phyloP scores from a whole-genome alignment of 2,797 vertebrate species.

The Sitta carolinensis region DNA sequence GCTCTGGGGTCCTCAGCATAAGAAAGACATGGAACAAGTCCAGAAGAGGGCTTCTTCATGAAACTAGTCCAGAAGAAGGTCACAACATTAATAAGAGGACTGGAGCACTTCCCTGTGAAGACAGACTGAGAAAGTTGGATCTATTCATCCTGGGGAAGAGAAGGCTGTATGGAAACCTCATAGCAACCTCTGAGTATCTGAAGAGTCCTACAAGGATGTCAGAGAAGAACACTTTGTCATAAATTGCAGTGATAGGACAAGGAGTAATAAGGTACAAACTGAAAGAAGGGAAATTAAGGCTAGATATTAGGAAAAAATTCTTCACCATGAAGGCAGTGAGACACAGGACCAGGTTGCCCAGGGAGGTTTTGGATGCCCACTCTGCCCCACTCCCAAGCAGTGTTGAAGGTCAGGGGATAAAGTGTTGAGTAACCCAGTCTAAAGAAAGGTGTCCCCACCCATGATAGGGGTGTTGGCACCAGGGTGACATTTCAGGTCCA shows the following conservation, averaged over 20 bases:
- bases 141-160: neutral
- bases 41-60: neutral
- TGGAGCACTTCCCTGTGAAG: neutral
- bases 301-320: neutral
- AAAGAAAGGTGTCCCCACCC: neutral
- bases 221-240: neutral
- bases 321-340: accelerated
- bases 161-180: neutral
- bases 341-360: too few species aligned
- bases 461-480: neutral
- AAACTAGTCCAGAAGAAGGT: neutral
- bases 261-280: neutral
- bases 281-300: neutral
- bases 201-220: neutral
- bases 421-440: neutral
- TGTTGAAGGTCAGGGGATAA: neutral
- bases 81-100: too few species aligned
- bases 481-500: neutral
- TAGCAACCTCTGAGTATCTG: neutral
- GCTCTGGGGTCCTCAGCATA: neutral
- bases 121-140: neutral
- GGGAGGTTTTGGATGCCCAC: neutral
- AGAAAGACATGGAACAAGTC: neutral
- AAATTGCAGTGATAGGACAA: neutral
- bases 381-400: too few species aligned